Conservation (phyloP, 2,888 invertebrate species). For the Dolichopus griseipennis region DNA sequence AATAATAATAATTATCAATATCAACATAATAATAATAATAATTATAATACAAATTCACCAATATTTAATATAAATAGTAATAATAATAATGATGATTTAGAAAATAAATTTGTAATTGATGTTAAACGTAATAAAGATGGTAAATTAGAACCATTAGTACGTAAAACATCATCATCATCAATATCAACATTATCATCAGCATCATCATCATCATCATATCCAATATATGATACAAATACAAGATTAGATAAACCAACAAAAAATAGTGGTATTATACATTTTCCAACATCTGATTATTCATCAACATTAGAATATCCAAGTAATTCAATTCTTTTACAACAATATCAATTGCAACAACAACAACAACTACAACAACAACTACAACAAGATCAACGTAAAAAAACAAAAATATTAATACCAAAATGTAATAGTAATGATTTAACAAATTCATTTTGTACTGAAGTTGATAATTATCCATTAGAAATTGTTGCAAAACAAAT, state of each 20-base stretch:
- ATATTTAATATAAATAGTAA: background rate
- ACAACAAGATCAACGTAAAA: background rate
- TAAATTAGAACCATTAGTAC: constrained; percentile 4
- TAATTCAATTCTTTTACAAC: background rate
- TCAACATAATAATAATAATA: background rate
- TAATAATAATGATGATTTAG: background rate
- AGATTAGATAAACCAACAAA: background rate
- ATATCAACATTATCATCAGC: background rate
- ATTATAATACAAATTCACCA: background rate
- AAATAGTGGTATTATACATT: background rate
- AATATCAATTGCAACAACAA: background rate
- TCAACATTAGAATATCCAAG: background rate
- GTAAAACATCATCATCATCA: background rate
- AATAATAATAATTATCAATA: background rate
- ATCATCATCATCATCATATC: background rate
- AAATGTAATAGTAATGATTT: constrained; percentile 7
- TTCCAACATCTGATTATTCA: background rate
- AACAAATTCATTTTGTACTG: constrained; percentile 42
- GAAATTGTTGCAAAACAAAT: constrained; percentile 33
- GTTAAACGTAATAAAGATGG: constrained; percentile 3
- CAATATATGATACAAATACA: background rate
- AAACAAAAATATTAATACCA: constrained; percentile 8
- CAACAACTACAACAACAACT: background rate
- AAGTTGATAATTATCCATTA: constrained; percentile 43
- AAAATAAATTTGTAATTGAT: constrained; percentile 1